A percentile compares a stretch with the other conserved stretches of the same genome.
These are phyloP conservation scores for Amblyraja radiata DNA, from an alignment of 2,797 vertebrate species.

Conservation along the genomic window DNA sequence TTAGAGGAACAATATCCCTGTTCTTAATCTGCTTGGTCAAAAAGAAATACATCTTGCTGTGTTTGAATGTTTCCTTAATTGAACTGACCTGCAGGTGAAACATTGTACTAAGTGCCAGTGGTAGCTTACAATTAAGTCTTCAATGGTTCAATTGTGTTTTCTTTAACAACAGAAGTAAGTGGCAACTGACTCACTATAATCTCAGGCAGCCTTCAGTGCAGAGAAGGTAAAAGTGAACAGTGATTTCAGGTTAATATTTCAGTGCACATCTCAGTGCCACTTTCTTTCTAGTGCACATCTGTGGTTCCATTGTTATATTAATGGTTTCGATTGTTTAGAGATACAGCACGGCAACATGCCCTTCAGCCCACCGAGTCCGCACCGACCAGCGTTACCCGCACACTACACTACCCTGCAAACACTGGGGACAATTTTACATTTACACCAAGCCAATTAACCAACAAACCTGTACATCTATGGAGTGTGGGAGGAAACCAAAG, in stretches of 20 bases:
- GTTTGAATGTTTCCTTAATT: constrained; percentile 1
- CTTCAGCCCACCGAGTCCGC: no score
- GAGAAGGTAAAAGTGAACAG: background rate
- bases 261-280: background rate
- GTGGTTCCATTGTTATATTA: no score
- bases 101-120: background rate
- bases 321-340: no score
- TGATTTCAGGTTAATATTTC: background rate
- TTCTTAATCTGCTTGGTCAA: background rate
- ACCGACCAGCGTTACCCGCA: no score
- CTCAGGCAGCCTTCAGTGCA: background rate
- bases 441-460: no score
- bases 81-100: background rate
- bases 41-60: background rate
- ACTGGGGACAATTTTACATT: no score
- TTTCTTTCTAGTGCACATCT: background rate
- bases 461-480: no score
- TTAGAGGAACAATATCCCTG: background rate
- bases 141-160: no score
- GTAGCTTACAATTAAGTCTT: background rate
- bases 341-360: no score
- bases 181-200: background rate
- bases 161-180: background rate
- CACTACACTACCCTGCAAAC: no score
- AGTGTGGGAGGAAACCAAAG: no score